phyloP scores from a whole-genome alignment of 2,113 vertebrate species.

The Prinia subflava region DNA sequence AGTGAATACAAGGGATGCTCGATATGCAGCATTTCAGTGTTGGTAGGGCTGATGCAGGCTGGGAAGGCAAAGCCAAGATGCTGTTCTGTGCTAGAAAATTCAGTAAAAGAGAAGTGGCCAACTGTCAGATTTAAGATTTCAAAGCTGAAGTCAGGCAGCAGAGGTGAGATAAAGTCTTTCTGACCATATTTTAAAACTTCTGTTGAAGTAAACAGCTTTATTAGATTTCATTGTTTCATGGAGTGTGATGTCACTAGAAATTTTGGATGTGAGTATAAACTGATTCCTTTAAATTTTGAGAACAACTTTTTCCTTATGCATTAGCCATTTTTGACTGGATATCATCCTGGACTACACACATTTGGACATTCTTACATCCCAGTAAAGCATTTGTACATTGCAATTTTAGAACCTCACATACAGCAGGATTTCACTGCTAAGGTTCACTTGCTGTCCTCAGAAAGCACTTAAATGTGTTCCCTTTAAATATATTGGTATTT shows the following conservation, averaged over 20 bases:
- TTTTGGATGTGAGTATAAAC: neutral
- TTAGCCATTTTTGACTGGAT: neutral
- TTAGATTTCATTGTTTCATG: neutral
- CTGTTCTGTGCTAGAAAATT: neutral
- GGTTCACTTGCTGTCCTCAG: constrained; percentile 21
- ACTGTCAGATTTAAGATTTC: neutral
- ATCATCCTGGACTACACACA: neutral
- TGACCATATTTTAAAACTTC: neutral
- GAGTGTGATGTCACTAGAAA: neutral
- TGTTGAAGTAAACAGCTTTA: neutral
- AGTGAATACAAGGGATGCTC: neutral
- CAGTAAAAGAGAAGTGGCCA: neutral
- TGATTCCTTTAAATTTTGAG: neutral
- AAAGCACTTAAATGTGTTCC: neutral
- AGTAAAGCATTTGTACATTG: neutral
- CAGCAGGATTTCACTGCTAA: neutral
- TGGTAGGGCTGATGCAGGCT: neutral
- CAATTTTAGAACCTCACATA: neutral
- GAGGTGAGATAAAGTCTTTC: neutral
- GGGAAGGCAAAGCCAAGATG: neutral
- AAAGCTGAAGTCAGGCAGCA: neutral
- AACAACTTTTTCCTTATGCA: neutral
- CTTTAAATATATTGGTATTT: neutral
- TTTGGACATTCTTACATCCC: neutral
- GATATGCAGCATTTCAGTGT: neutral